Evolutionary conservation across 2,888 invertebrate species (phyloP), one percentile per base, ranked within the genome.

Genomic region (Diplolepis rosae): DNA sequence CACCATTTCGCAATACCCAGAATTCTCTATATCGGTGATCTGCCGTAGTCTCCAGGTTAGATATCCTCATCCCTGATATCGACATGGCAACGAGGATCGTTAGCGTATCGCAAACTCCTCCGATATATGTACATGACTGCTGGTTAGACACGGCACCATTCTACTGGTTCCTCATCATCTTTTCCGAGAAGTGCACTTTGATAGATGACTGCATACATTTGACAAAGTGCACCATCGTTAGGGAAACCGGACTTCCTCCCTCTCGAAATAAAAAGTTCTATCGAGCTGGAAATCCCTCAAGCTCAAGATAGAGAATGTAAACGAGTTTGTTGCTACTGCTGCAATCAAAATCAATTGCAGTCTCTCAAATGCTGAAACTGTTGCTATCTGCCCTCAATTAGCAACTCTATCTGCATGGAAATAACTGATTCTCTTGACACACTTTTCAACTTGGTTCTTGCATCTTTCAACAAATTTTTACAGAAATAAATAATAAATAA

Each of bases 91-190:
- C 72, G 78, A 74, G 67, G 80, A 84, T 85, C 84, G 81, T 86
- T 85, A 85, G 83, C 83, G 82, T 84, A 86, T 86, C 85, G 80
- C 82, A 80, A 82, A 83, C 82, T 82, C 80, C 82, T 83, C 83
- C 82, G 82, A 84, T 85, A 79, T 75, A 83, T 81, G 79, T 72
- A 71, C 71, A 75, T 70, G 75, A 76, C 80, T 75, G 74, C 76
- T 73, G 76, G 71, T n/a, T n/a, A n/a, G n/a, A n/a, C n/a, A n/a
- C 80, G 80, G 77, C 77, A 77, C 18, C 28, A 24, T 28, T 56
- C 28, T 27, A n/a, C 56, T 67, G 69, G 66, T 74, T 71, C 69
- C 71, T 54, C 70, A 75, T 78, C 75, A 77, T 67, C 66, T 70
- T 72, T 75, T 81, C 77, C 73, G 73, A 66, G 78, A 79, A 83